Evolutionary conservation across 2,113 vertebrate species (phyloP).

Genomic region (Rallus limicola): DNA sequence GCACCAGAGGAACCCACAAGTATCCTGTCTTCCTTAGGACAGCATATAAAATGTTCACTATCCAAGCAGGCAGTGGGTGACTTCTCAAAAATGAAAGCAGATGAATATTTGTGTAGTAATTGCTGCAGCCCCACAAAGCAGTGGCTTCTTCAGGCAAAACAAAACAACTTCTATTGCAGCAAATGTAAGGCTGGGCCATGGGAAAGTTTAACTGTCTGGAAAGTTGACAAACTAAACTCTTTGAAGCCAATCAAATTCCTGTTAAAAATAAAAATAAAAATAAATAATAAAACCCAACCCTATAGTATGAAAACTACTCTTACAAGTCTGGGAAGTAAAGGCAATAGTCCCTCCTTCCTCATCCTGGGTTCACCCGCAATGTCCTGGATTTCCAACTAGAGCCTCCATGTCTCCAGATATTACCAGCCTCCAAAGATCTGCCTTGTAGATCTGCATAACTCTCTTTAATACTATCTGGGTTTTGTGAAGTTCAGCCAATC

Average conservation of each 20-base stretch:
- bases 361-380: background rate
- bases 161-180: background rate
- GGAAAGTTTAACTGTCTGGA: constrained; percentile 16
- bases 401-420: background rate
- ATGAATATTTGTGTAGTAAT: background rate
- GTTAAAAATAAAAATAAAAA: background rate
- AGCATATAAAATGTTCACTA: background rate
- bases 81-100: background rate
- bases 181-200: background rate
- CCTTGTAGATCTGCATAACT: background rate
- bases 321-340: background rate
- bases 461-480: background rate
- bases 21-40: background rate
- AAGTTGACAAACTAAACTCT: background rate
- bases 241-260: background rate
- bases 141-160: background rate
- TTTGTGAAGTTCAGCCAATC: background rate
- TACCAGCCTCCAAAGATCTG: background rate
- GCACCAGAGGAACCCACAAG: background rate
- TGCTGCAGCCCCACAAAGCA: background rate
- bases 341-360: background rate
- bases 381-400: background rate
- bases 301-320: background rate
- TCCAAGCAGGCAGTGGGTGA: background rate
- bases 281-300: background rate